Conservation (phyloP, 2,888 invertebrate genomes). For the Brachycybe producta region DNA sequence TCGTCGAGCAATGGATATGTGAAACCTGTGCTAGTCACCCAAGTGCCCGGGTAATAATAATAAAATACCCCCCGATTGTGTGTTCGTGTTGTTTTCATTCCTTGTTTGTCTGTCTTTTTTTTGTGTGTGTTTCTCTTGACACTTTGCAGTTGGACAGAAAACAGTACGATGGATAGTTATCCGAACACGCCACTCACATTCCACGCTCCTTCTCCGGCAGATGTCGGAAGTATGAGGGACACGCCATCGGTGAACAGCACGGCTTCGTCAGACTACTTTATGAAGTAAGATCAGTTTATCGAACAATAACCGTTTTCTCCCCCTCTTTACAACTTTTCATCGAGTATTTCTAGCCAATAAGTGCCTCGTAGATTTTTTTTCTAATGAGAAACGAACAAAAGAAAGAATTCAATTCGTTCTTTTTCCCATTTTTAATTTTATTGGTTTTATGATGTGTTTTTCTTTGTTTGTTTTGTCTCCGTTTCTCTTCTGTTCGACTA, state of each 20-base stretch:
- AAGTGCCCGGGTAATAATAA: constrained; percentile 51
- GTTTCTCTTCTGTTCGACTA: neutral
- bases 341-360: neutral
- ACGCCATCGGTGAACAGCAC: constrained; percentile 21
- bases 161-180: constrained; percentile 18
- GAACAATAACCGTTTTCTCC: neutral
- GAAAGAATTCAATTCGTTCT: too few relatives aligned
- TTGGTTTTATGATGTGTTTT: neutral
- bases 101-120: neutral
- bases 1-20: constrained; percentile 70
- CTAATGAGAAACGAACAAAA: neutral
- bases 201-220: constrained; percentile 20
- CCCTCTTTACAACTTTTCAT: neutral
- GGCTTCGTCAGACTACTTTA: constrained; percentile 18
- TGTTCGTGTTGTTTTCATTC: neutral
- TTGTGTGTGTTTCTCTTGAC: neutral
- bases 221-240: constrained; percentile 16
- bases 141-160: constrained; percentile 2
- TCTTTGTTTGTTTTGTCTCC: neutral
- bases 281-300: constrained; percentile 20
- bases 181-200: constrained; percentile 19
- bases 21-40: constrained; percentile 66
- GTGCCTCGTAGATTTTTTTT: neutral
- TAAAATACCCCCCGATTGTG: too few relatives aligned
- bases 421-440: too few relatives aligned